phyloP scores from a whole-genome alignment of 2,888 invertebrate genomes.

The Amphiduros pacificus region DNA sequence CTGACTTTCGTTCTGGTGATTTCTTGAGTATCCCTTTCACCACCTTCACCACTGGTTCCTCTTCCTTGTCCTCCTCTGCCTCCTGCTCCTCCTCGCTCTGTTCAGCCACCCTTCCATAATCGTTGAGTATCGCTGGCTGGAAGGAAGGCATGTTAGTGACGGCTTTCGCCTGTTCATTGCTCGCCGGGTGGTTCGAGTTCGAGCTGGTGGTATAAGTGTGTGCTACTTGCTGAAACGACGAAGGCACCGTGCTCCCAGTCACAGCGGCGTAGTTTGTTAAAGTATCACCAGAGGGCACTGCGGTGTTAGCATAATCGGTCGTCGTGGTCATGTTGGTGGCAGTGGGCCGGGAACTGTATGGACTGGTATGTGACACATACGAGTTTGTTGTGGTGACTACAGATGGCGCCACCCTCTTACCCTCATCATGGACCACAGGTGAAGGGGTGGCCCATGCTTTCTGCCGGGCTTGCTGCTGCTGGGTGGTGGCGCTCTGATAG shows the following conservation, averaged over 20 bases:
- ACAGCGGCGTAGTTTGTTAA: not conserved
- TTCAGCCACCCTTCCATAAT: not conserved
- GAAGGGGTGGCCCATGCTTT: conserved; percentile 43
- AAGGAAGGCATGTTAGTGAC: not conserved
- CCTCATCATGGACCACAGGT: conserved; percentile 27
- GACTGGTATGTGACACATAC: not conserved
- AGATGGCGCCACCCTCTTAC: not conserved
- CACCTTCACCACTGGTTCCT: not conserved
- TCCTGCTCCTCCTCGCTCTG: not conserved
- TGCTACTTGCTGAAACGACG: too few species aligned
- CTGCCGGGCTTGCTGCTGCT: conserved; percentile 25
- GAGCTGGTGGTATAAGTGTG: too few species aligned
- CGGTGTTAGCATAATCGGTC: not conserved
- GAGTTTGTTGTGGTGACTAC: not conserved
- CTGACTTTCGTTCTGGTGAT: not conserved
- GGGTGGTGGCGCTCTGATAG: too few species aligned
- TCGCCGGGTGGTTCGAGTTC: not conserved
- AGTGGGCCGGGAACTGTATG: not conserved
- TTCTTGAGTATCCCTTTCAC: conserved; percentile 17
- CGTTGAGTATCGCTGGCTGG: not conserved
- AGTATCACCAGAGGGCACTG: not conserved
- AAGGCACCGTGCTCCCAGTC: not conserved
- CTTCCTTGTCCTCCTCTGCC: not conserved
- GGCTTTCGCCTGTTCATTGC: not conserved
- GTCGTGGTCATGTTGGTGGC: conserved; percentile 8